These are phyloP conservation scores for Sminthurides aquaticus DNA, from an alignment of 2,888 invertebrate species.

Conservation along the genomic window DNA sequence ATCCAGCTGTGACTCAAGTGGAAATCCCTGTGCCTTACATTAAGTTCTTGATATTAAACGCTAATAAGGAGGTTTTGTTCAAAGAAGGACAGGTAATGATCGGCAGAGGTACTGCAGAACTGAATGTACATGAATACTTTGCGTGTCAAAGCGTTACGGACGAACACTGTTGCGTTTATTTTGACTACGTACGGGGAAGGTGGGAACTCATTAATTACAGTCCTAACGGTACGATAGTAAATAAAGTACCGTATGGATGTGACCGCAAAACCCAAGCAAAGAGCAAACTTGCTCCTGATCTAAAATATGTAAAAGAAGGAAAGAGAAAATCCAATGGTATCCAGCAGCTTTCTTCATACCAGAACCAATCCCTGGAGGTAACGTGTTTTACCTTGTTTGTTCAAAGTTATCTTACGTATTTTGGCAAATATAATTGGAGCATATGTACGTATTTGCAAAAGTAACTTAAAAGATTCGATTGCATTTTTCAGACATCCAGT, in stretches of 20 bases:
- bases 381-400: no score
- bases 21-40: conserved; percentile 21
- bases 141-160: conserved; percentile 26
- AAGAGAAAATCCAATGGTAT: no score
- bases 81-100: conserved; percentile 17
- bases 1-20: background rate
- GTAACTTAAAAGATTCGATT: background rate
- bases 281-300: no score
- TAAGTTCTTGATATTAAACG: conserved; percentile 16
- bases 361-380: no score
- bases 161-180: conserved; percentile 33
- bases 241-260: conserved; percentile 19
- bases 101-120: conserved; percentile 18
- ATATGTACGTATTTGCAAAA: background rate
- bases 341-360: no score
- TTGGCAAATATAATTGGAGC: no score
- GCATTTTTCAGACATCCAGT: background rate
- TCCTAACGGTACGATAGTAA: conserved; percentile 21
- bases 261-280: conserved; percentile 6
- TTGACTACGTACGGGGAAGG: conserved; percentile 23
- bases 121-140: conserved; percentile 11
- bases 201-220: conserved; percentile 77
- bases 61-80: conserved; percentile 18
- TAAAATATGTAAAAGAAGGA: no score
- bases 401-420: no score